Evolutionary conservation across 64 coral and sea anemone species (phyloP), one percentile per base, ranked within the genome.

Genomic region (Stylophora pistillata): DNA sequence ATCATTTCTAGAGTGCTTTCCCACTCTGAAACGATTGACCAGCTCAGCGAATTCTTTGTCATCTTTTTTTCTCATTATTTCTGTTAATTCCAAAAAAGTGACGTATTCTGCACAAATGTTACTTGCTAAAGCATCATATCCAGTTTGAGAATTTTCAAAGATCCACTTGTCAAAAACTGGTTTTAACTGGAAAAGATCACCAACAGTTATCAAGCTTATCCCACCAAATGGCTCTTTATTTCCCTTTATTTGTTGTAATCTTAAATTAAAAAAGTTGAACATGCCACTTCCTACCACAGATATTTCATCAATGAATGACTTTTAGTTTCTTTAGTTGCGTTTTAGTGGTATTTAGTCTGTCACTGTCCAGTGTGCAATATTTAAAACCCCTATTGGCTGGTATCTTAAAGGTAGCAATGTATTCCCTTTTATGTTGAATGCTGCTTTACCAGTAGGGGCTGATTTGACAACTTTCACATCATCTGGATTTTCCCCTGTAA

Each of bases 201-300:
- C 77, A 9, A 80, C 16, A 53, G 77, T 58, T 80, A 80, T 80
- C 14, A 80, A 80, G 14, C 77, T 80, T 2, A 80, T 55, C 9
- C 53, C 31, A 34, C 29, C 77, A 80, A 80, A 80, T 80, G 33
- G 77, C 55, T 55, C 77, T 52, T 80, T 34, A 2, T 12, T 52
- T 80, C 77, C 77, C 77, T 3, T 80, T 80, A 80, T 80, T 58
- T 33, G 77, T 58, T 80, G 77, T 20, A 80, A 54, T 16, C 77
- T 29, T 21, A 54, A 59, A 59, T 82, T 82, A 4, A 82, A 29
- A 56, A 82, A 82, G 55, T 59, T 82, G 23, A 85, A 85, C 81
- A 85, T 85, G 28, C 81, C 58, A 85, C 58, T 85, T 15, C 58
- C 81, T 20, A 85, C 81, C 81, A 85, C 68, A 70, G 65, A 70